phyloP scores from a whole-genome alignment of 2,113 vertebrate species.

The Cinclus mexicanus region DNA sequence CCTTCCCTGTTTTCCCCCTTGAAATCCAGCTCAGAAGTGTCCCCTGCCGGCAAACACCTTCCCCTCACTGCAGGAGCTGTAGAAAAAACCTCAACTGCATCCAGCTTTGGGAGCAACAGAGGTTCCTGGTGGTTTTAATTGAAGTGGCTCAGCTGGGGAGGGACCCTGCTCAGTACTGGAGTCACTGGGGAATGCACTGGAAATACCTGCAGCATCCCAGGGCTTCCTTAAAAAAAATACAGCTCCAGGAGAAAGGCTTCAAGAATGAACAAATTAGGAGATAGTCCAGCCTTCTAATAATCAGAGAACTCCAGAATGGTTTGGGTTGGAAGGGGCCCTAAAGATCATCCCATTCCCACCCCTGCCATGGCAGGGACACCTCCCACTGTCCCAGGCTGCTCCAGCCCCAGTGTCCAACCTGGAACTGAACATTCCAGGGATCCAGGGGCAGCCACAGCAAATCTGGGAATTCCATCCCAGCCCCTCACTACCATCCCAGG shows the following conservation, averaged over 20 bases:
- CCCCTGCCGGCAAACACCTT: constrained; percentile 56
- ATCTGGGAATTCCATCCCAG: not conserved
- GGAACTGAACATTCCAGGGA: not conserved
- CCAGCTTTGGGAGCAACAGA: not conserved
- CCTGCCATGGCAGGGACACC: not conserved
- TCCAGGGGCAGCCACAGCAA: not conserved
- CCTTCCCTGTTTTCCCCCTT: not conserved
- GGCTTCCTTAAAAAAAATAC: not conserved
- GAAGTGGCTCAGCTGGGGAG: not conserved
- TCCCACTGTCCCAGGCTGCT: not conserved
- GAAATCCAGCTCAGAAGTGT: constrained; percentile 64
- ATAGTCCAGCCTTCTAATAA: not conserved
- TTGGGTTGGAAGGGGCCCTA: not conserved
- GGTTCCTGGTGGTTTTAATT: not conserved
- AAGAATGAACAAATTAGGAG: not conserved
- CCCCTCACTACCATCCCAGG: not conserved
- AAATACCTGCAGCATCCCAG: not conserved
- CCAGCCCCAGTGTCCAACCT: not conserved
- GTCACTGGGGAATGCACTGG: not conserved
- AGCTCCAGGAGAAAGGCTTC: not conserved
- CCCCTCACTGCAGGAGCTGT: not conserved
- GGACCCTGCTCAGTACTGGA: not conserved
- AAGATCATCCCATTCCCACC: accelerated
- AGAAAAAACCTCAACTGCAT: not conserved
- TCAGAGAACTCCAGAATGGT: not conserved